Conservation (phyloP, 2,797 vertebrate species). For the Anguilla megastoma region DNA sequence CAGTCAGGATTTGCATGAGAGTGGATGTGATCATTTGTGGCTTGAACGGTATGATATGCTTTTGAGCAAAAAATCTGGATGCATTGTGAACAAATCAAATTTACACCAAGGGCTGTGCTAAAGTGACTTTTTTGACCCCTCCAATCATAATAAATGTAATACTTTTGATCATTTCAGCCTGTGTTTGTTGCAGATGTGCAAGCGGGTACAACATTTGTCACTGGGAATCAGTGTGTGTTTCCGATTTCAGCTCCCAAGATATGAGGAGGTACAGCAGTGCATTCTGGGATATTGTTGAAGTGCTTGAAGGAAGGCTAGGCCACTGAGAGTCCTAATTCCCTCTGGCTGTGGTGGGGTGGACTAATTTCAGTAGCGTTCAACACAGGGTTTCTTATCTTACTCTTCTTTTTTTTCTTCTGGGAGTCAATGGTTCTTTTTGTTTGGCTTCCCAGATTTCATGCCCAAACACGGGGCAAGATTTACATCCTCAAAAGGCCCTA, state of each 20-base stretch:
- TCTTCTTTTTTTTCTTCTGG: conserved; percentile 43
- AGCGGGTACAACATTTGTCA: neutral
- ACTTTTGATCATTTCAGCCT: too few relatives aligned
- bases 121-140: too few relatives aligned
- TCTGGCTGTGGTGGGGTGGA: conserved; percentile 42
- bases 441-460: conserved; percentile 69
- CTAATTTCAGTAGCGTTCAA: conserved; percentile 53
- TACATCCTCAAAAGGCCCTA: conserved; percentile 68
- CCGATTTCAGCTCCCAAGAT: conserved; percentile 5
- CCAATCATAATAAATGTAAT: too few relatives aligned
- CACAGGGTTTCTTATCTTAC: conserved; percentile 67
- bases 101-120: neutral
- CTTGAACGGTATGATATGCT: too few relatives aligned
- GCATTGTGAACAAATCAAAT: neutral
- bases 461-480: conserved; percentile 64
- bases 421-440: conserved; percentile 80
- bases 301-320: neutral
- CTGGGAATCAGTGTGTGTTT: neutral
- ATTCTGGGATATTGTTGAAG: neutral
- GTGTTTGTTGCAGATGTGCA: neutral
- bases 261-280: neutral
- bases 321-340: conserved; percentile 9
- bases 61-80: too few relatives aligned
- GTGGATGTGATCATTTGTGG: conserved; percentile 45
- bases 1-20: conserved; percentile 37